phyloP scores from a whole-genome alignment of 2,797 vertebrate species.

The Chelon auratus region DNA sequence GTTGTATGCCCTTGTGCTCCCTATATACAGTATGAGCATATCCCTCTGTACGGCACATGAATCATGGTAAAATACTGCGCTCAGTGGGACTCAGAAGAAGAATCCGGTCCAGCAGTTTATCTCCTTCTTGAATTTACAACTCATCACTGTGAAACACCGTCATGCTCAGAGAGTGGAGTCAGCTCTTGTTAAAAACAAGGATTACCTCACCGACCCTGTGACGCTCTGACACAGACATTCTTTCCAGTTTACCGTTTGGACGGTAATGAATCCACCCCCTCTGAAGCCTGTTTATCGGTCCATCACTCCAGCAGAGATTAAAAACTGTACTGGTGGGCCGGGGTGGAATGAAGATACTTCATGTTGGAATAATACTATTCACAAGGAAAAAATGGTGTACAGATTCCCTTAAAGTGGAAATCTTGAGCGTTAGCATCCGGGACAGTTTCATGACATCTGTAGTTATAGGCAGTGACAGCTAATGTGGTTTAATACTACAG shows the following conservation, averaged over 20 bases:
- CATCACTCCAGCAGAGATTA: no score
- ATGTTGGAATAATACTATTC: no score
- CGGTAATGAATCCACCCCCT: conserved; percentile 56
- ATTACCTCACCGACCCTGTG: conserved; percentile 78
- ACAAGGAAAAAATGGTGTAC: no score
- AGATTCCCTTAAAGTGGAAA: no score
- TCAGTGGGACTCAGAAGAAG: conserved; percentile 44
- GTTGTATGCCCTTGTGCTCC: no score
- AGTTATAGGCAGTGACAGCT: no score
- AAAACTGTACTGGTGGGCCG: no score
- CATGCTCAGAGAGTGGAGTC: conserved; percentile 77
- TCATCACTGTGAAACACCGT: conserved; percentile 63
- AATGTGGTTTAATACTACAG: no score
- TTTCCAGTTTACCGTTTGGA: conserved; percentile 72
- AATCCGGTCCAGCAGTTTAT: conserved; percentile 49
- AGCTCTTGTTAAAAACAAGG: conserved; percentile 74
- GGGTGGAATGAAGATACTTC: no score
- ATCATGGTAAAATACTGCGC: conserved; percentile 35
- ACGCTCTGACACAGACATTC: conserved; percentile 66
- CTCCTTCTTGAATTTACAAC: conserved; percentile 57
- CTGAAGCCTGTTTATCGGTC: not conserved
- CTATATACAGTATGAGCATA: not conserved
- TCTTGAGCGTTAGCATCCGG: no score
- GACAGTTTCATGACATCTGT: no score
- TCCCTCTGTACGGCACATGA: conserved; percentile 35